Evolutionary conservation across 2,797 vertebrate species (phyloP), one percentile per base, ranked within the genome.

Genomic region (Rhyacichthys aspro): DNA sequence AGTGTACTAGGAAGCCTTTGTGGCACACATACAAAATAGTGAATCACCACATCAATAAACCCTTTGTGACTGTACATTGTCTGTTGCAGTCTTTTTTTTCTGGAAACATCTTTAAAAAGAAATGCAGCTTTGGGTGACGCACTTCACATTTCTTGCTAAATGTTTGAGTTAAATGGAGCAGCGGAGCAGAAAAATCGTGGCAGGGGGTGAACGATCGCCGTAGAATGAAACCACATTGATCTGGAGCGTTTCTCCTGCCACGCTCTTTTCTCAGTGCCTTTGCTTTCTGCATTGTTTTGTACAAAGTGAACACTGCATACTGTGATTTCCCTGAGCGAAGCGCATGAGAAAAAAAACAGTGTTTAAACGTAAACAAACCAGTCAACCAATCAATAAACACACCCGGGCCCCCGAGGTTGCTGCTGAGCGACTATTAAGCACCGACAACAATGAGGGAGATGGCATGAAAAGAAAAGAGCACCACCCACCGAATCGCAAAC

Each of bases 351-450:
- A 48, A 52, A 70, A 70, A 43, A 33, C 23, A 43, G 54, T 59
- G 69, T 78, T 81, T 79, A 63, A 80, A 83, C 2, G 36, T 75
- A 85, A 86, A 82, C 82, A 86, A 80, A 83, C 77, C 83, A 80
- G 81, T 83, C 68, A 73, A 67, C 52, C 68, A 74, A 79, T 87
- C 86, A 76, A 88, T 85, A 79, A 67, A 68, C 68, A 60, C 74
- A 59, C 69, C n/a, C 49, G 9, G 2, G 42, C 62, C 61, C 71
- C 64, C 0, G 45, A 66, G 60, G 70, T 58, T 10, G 55, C 66
- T 33, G 67, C 61, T 70, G 76, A 73, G 62, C 33, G 38, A 64
- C 73, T 72, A 76, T 72, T 82, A 79, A 79, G 59, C 63, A 63
- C 54, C 69, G 56, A 62, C n/a, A 65, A 68, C 59, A 68, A 61